These are phyloP conservation scores for Nesogale talazaci DNA, from an alignment of 2,113 vertebrate genomes.

Conservation along the genomic window DNA sequence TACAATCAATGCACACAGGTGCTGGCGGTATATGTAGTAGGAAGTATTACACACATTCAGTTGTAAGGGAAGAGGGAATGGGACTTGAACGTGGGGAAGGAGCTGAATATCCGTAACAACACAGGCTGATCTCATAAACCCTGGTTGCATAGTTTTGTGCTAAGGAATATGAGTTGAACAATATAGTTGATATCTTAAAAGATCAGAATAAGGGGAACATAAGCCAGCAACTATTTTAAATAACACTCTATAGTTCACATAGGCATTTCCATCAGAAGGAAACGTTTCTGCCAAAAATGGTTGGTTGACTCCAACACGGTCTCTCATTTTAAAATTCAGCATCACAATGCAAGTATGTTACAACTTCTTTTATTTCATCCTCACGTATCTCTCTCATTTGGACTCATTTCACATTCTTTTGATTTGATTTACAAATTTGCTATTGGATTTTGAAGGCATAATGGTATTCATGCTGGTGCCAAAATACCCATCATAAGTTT, in stretches of 20 bases:
- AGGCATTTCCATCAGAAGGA: background rate
- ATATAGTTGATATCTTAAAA: background rate
- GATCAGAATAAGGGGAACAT: background rate
- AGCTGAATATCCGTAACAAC: rapidly evolving
- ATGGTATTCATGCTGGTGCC: constrained; percentile 17
- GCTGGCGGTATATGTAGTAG: rapidly evolving
- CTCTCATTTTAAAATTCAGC: constrained; percentile 20
- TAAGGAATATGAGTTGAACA: background rate
- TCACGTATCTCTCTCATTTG: background rate
- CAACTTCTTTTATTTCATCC: constrained; percentile 28
- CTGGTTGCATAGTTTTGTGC: background rate
- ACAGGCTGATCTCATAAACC: rapidly evolving
- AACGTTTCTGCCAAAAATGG: background rate
- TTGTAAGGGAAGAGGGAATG: background rate
- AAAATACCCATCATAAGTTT: background rate
- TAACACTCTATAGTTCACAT: background rate
- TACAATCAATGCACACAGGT: rapidly evolving
- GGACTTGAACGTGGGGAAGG: background rate
- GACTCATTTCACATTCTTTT: background rate
- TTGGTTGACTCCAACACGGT: background rate
- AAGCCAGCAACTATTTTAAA: constrained; percentile 18
- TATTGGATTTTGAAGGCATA: constrained; percentile 66
- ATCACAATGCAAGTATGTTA: background rate
- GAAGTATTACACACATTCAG: rapidly evolving
- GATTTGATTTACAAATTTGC: constrained; percentile 75